phyloP scores from a whole-genome alignment of 2,888 invertebrate species.

The Dastarcus helophoroides region DNA sequence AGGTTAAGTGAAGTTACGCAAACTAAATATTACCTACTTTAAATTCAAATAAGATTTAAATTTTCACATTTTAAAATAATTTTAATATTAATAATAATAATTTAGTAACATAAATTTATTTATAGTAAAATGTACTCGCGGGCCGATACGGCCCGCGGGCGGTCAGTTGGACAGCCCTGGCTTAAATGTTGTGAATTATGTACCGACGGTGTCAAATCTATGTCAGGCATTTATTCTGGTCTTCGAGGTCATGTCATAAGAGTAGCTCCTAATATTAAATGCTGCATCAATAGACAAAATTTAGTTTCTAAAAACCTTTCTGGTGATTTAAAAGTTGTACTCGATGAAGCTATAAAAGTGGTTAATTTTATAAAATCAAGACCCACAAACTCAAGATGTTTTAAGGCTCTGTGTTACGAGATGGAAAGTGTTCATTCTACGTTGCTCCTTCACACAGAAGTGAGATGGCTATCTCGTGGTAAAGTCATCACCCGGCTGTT shows the following conservation, averaged over 20 bases:
- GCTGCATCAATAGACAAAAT: conserved; percentile 12
- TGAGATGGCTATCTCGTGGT: conserved; percentile 15
- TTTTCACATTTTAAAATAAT: no score
- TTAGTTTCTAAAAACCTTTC: conserved; percentile 10
- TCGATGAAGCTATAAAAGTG: conserved; percentile 11
- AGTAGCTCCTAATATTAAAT: conserved; percentile 8
- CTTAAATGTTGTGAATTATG: conserved; percentile 17
- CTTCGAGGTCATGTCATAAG: conserved; percentile 10
- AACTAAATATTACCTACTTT: no score
- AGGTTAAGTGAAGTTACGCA: no score
- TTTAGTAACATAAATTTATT: no score
- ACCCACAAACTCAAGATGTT: conserved; percentile 9
- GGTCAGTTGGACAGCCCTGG: conserved; percentile 16
- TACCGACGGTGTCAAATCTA: conserved; percentile 18
- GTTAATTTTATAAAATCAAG: conserved; percentile 12
- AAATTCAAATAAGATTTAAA: no score
- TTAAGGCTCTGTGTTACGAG: conserved; percentile 13
- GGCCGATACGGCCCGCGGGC: no score
- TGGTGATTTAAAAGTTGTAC: conserved; percentile 9
- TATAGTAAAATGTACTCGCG: no score
- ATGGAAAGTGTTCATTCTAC: conserved; percentile 10
- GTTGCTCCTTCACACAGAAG: conserved; percentile 15
- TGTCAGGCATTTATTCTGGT: conserved; percentile 15
- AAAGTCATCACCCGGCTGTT: conserved; percentile 14
- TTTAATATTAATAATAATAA: no score